A percentile compares a stretch with the other conserved stretches of the same genome.
Evolutionary conservation across 2,113 vertebrate genomes (phyloP).

Genomic region (Lathamus discolor): DNA sequence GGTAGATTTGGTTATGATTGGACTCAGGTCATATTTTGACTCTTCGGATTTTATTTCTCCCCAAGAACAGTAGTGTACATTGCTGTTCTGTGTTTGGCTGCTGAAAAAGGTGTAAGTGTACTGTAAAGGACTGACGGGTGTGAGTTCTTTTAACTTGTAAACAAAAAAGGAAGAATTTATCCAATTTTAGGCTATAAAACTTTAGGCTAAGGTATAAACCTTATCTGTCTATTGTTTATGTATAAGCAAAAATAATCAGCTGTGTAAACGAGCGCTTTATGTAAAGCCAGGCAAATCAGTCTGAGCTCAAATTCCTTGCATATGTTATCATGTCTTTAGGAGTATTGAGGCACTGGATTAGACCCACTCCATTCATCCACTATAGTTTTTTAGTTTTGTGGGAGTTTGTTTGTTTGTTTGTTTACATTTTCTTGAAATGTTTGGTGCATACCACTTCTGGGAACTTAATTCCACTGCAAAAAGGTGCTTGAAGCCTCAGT

Average conservation of each 20-base stretch:
- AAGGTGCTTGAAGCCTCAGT: not conserved
- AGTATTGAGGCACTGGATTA: not conserved
- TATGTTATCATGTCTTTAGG: not conserved
- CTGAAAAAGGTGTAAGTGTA: not conserved
- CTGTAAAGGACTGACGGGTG: not conserved
- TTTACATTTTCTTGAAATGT: not conserved
- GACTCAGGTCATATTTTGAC: rapidly evolving
- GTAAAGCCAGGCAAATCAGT: not conserved
- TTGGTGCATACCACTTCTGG: not conserved
- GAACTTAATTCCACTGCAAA: not conserved
- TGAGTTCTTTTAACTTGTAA: not conserved
- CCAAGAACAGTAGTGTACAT: rapidly evolving
- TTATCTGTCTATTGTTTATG: not conserved
- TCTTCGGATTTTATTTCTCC: not conserved
- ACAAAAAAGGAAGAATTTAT: not conserved
- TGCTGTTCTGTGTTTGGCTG: not conserved
- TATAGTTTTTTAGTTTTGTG: not conserved
- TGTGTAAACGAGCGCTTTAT: not conserved
- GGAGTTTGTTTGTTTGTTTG: not conserved
- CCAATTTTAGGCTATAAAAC: not conserved
- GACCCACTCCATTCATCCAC: not conserved
- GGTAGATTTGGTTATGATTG: not conserved
- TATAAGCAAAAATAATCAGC: not conserved
- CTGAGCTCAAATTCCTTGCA: not conserved
- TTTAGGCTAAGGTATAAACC: not conserved